Evolutionary conservation across 2,113 vertebrate species (phyloP).

Genomic region (Scortum barcoo): DNA sequence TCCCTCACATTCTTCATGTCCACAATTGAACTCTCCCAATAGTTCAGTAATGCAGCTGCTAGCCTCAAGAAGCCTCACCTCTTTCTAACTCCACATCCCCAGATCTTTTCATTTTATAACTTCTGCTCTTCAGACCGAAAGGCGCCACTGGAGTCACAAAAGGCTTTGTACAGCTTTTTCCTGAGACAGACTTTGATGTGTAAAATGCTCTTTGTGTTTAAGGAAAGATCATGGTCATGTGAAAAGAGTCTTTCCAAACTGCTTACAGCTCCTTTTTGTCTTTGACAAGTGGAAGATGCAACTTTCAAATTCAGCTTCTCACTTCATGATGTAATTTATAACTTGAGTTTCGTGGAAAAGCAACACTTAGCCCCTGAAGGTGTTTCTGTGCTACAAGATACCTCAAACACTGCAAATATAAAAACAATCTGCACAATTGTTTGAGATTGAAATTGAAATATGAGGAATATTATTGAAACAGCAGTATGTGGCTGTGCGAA

Average conservation of each 20-base stretch:
- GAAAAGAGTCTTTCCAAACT: constrained; percentile 1
- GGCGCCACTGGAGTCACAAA: neutral
- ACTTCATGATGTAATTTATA: constrained; percentile 16
- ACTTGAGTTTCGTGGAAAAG: neutral
- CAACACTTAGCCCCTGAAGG: constrained; percentile 18
- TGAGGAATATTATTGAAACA: constrained; percentile 13
- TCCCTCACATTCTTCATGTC: neutral
- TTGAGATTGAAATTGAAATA: constrained; percentile 35
- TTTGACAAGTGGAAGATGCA: constrained; percentile 1
- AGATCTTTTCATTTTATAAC: no score
- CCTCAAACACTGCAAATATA: constrained; percentile 17
- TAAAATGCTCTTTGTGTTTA: neutral
- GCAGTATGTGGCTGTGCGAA: neutral
- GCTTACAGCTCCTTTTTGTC: neutral
- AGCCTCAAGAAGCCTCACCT: neutral
- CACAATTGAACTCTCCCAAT: no score
- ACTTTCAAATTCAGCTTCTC: constrained; percentile 22
- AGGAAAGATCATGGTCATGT: neutral
- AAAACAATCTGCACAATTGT: constrained; percentile 19
- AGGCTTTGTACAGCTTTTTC: neutral
- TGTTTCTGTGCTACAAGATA: constrained; percentile 15
- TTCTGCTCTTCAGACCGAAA: no score
- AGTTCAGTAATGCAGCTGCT: neutral
- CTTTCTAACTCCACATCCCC: neutral
- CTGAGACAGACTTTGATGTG: neutral